phyloP scores from a whole-genome alignment of 2,888 invertebrate genomes.

The Neria commutata region DNA sequence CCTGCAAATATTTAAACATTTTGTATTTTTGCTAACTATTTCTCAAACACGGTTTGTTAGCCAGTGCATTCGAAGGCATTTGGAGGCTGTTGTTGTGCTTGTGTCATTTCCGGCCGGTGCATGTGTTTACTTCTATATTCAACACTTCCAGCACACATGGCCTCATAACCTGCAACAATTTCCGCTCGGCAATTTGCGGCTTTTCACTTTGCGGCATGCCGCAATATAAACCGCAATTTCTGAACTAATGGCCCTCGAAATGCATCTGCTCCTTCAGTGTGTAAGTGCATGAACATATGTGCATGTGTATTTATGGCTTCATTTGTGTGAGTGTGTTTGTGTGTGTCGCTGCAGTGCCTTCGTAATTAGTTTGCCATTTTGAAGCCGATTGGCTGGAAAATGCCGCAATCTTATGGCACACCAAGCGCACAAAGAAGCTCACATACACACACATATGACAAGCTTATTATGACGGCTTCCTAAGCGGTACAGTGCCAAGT shows the following conservation, averaged over 20 bases:
- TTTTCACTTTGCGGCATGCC: conserved; percentile 55
- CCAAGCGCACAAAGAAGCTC: no score
- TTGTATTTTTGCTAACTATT: no score
- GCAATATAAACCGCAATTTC: conserved; percentile 56
- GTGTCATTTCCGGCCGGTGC: neutral
- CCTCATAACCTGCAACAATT: conserved; percentile 46
- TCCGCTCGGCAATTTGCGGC: conserved; percentile 53
- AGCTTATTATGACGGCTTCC: neutral
- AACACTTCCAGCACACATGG: neutral
- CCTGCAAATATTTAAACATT: no score
- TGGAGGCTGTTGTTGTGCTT: no score
- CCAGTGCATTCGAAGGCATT: no score
- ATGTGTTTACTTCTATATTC: neutral
- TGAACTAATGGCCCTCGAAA: conserved; percentile 58
- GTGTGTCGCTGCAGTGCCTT: conserved; percentile 31
- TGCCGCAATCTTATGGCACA: no score
- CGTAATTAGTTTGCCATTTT: conserved; percentile 62
- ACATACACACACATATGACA: neutral
- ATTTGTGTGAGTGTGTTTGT: conserved; percentile 18
- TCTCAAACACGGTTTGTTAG: neutral
- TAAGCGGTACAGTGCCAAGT: no score
- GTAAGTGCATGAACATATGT: neutral
- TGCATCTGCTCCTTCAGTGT: conserved; percentile 41
- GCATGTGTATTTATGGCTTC: conserved; percentile 8
- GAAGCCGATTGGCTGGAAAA: conserved; percentile 60